These are phyloP conservation scores for Chionis minor DNA, from an alignment of 2,113 vertebrate species.

Conservation along the genomic window DNA sequence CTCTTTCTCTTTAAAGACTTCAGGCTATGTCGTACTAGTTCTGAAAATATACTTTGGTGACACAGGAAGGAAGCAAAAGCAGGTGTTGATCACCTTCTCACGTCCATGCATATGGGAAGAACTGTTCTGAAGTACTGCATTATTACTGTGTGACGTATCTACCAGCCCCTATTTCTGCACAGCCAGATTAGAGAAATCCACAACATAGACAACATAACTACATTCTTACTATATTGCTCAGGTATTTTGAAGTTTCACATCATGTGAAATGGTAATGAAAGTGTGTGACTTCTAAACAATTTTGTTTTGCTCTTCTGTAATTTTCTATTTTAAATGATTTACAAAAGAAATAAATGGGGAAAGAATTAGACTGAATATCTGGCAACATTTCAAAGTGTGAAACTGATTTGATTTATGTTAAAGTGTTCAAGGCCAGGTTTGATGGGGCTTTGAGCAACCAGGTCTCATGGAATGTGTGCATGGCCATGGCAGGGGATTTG, in stretches of 20 bases:
- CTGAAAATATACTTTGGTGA: neutral
- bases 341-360: no score
- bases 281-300: neutral
- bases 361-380: no score
- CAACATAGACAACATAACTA: neutral
- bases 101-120: neutral
- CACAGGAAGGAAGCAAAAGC: neutral
- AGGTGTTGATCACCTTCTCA: neutral
- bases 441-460: no score
- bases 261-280: neutral
- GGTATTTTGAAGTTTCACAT: neutral
- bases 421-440: no score
- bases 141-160: neutral
- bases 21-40: neutral
- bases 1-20: neutral
- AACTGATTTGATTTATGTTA: no score
- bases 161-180: neutral
- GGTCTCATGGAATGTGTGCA: no score
- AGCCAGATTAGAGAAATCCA: neutral
- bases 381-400: no score
- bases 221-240: neutral
- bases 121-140: neutral
- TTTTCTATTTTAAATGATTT: no score
- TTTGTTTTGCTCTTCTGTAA: no score
- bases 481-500: no score